Percentiles rank a stretch among this genome's conserved stretches.
These are phyloP conservation scores for Ennomos erosarius DNA, from an alignment of 2,888 invertebrate genomes.

Conservation along the genomic window DNA sequence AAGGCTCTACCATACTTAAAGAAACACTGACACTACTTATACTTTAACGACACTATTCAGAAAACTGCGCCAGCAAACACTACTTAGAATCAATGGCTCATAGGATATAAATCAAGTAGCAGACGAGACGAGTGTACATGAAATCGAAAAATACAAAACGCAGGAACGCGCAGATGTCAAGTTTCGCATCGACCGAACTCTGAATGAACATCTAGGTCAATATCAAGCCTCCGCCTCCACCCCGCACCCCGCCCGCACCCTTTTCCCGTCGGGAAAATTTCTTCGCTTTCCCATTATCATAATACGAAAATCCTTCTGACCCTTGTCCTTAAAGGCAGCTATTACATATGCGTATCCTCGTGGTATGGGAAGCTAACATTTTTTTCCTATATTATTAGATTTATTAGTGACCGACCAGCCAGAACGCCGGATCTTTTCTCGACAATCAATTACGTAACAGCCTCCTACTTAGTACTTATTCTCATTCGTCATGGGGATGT, in stretches of 20 bases:
- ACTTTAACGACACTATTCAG: constrained; percentile 2
- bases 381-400: constrained; percentile 22
- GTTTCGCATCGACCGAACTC: constrained; percentile 85
- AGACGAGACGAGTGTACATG: constrained; percentile 63
- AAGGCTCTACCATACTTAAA: constrained; percentile 14
- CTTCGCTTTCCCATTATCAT: constrained; percentile 64
- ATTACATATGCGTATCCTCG: constrained; percentile 24
- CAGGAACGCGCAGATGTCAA: constrained; percentile 84
- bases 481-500: constrained; percentile 16
- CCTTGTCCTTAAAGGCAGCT: constrained; percentile 38
- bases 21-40: constrained; percentile 8
- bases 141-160: constrained; percentile 78
- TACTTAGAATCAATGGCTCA: constrained; percentile 29
- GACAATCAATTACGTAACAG: constrained; percentile 36
- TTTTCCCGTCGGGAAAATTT: constrained; percentile 64
- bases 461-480: constrained; percentile 17
- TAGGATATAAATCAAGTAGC: constrained; percentile 58
- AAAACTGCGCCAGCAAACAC: constrained; percentile 13
- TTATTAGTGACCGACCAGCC: constrained; percentile 15
- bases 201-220: constrained; percentile 86
- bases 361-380: constrained; percentile 8
- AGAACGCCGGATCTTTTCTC: constrained; percentile 13
- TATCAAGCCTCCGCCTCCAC: constrained; percentile 78
- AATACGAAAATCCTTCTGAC: constrained; percentile 64
- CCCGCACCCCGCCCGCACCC: constrained; percentile 55